A percentile compares a stretch with the other conserved stretches of the same genome.
Conservation (phyloP, 2,797 vertebrate species). For the Ispidina lecontei region DNA sequence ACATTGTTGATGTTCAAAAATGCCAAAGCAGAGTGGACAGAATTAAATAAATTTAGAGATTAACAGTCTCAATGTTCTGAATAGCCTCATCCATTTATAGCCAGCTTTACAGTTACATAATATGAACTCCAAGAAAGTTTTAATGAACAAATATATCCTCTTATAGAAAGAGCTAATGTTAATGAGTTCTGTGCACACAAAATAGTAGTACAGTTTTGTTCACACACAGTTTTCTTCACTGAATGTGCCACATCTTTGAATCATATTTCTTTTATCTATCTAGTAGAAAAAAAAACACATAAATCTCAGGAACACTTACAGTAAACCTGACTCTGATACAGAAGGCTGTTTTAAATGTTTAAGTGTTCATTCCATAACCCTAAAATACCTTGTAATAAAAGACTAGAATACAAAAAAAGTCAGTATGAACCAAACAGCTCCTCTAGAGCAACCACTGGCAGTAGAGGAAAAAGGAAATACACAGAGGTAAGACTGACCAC, state of each 20-base stretch:
- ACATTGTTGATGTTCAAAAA: not conserved
- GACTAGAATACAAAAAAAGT: not conserved
- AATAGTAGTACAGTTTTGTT: not conserved
- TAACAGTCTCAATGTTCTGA: not conserved
- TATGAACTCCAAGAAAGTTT: not conserved
- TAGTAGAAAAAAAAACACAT: not conserved
- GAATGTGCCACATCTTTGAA: not conserved
- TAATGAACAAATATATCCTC: not conserved
- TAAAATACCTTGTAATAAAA: not conserved
- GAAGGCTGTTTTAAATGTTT: not conserved
- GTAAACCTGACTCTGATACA: not conserved
- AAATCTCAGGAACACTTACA: not conserved
- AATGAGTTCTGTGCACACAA: not conserved
- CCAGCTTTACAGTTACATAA: not conserved
- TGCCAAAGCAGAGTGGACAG: not conserved
- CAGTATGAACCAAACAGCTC: not conserved
- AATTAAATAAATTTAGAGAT: not conserved
- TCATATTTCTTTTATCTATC: not conserved
- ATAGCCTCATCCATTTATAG: not conserved
- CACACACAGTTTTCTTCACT: not conserved
- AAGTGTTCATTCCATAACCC: not conserved
- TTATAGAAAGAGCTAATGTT: not conserved
- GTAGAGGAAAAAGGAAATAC: not conserved
- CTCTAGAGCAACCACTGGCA: not conserved
- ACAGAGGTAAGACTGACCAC: accelerated